Evolutionary conservation across 1,140 invertebrate species (phyloP).

Genomic region (Aphaenogaster rudis): DNA sequence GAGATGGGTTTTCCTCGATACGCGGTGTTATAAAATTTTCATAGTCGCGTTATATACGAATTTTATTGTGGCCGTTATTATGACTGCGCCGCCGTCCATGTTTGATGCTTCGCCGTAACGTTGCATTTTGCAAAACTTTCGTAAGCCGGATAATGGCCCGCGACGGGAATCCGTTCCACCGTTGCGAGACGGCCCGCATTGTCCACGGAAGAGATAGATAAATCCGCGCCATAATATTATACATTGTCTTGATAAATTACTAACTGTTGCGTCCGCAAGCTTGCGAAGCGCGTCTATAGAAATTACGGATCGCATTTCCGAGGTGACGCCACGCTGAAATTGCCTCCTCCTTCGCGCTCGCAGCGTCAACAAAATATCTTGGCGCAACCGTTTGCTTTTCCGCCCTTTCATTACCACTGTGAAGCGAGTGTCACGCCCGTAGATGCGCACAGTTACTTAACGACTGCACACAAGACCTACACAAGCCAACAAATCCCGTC

Average conservation of each 20-base stretch:
- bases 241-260: background rate
- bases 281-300: background rate
- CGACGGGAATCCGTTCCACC: background rate
- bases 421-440: constrained; percentile 7
- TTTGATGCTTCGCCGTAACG: constrained; percentile 38
- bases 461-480: constrained; percentile 27
- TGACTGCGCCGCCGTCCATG: background rate
- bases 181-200: background rate
- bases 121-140: constrained; percentile 47
- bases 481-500: constrained; percentile 46
- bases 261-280: constrained; percentile 30
- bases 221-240: constrained; percentile 21
- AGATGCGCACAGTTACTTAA: constrained; percentile 42
- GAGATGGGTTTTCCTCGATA: constrained; percentile 23
- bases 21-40: constrained; percentile 64
- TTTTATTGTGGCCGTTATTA: constrained; percentile 57
- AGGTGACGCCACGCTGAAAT: constrained; percentile 23
- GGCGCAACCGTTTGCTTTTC: constrained; percentile 40
- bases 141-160: constrained; percentile 18
- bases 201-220: constrained; percentile 4
- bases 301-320: background rate
- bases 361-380: constrained; percentile 53
- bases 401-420: constrained; percentile 40
- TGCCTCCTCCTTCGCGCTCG: background rate
- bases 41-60: constrained; percentile 39